Conservation (phyloP, 2,797 vertebrate genomes). For the Ctenopoma multispine region DNA sequence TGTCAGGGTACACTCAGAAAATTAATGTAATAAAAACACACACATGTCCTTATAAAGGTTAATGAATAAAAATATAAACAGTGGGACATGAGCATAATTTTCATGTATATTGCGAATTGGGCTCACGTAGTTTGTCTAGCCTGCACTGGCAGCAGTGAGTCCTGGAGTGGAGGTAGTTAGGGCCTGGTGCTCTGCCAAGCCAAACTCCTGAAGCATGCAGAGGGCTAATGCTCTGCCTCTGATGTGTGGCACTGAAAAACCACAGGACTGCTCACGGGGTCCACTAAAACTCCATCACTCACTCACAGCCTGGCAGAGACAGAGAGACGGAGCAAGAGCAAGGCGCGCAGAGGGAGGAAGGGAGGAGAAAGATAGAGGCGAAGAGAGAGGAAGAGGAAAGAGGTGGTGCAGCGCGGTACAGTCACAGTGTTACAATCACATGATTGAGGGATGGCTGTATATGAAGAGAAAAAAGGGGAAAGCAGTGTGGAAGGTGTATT, state of each 20-base stretch:
- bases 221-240: constrained; percentile 79
- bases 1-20: constrained; percentile 64
- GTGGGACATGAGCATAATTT: constrained; percentile 61
- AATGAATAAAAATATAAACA: constrained; percentile 80
- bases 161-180: constrained; percentile 79
- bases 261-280: constrained; percentile 81
- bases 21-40: constrained; percentile 74
- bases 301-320: constrained; percentile 76
- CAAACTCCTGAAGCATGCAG: constrained; percentile 85
- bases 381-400: constrained; percentile 48
- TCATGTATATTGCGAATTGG: constrained; percentile 43
- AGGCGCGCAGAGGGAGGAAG: constrained; percentile 34
- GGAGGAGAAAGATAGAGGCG: constrained; percentile 49
- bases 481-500: constrained; percentile 67
- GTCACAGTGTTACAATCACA: constrained; percentile 61
- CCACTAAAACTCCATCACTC: constrained; percentile 87
- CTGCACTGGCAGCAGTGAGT: constrained; percentile 72
- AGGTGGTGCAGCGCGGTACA: constrained; percentile 26
- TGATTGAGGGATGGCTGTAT: constrained; percentile 73
- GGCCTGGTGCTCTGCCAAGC: constrained; percentile 85
- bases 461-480: constrained; percentile 28
- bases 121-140: constrained; percentile 70
- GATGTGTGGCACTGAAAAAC: constrained; percentile 82
- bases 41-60: constrained; percentile 71
- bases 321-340: constrained; percentile 53